phyloP scores from a whole-genome alignment of 64 coral and sea anemone genomes.

The Pachyseris speciosa region DNA sequence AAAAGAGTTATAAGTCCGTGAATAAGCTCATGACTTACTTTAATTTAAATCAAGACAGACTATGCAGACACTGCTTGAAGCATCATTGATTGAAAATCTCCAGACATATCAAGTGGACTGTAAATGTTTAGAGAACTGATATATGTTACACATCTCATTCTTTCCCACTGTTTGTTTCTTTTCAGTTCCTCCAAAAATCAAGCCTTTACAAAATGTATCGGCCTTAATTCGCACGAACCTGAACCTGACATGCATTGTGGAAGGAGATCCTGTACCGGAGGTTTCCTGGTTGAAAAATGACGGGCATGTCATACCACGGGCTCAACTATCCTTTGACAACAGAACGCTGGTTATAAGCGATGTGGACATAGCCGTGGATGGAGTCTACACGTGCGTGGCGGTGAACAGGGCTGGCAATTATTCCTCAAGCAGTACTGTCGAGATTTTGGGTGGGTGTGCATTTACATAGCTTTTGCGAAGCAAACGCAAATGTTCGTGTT shows the following conservation, averaged over 20 bases:
- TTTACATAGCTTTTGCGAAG: too few relatives aligned
- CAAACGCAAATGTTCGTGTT: too few relatives aligned
- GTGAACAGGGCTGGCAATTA: conserved; percentile 35
- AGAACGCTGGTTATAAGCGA: neutral
- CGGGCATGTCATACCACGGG: neutral
- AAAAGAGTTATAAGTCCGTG: too few relatives aligned
- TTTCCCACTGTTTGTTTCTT: neutral
- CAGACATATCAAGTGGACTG: too few relatives aligned
- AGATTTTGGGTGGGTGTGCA: neutral
- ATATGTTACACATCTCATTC: too few relatives aligned
- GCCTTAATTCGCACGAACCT: neutral
- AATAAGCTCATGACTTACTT: too few relatives aligned
- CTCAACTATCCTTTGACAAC: neutral
- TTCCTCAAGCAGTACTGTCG: neutral
- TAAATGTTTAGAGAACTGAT: too few relatives aligned
- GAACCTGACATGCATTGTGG: conserved; percentile 8
- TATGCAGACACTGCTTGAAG: too few relatives aligned
- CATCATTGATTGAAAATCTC: too few relatives aligned
- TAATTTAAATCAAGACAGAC: too few relatives aligned
- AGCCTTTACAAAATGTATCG: neutral
- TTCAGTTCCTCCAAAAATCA: neutral
- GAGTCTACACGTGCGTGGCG: conserved; percentile 3
- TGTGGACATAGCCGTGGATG: neutral
- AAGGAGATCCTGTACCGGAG: neutral
- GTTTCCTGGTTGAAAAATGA: conserved; percentile 44